Conservation (phyloP, 2,888 invertebrate species). For the Drosophila parthenogenetica region DNA sequence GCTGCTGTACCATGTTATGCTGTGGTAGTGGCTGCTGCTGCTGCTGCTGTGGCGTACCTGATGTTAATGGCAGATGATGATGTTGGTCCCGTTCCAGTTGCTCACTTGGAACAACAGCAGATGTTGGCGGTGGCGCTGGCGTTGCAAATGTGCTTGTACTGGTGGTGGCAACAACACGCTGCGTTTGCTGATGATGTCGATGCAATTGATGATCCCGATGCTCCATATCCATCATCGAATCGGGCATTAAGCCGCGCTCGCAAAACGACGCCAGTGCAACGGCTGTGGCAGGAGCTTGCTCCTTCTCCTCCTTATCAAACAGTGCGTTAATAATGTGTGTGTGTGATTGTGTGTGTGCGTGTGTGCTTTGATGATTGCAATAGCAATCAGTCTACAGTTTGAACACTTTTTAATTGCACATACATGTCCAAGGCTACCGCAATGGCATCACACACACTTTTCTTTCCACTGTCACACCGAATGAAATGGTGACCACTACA, state of each 20-base stretch:
- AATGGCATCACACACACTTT: conserved; percentile 6
- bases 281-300: conserved; percentile 41
- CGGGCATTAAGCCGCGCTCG: conserved; percentile 77
- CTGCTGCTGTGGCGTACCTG: conserved; percentile 31
- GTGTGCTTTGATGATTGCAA: background rate
- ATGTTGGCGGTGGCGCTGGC: conserved; percentile 54
- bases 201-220: conserved; percentile 75
- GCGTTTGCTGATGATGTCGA: conserved; percentile 59
- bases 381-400: conserved; percentile 14
- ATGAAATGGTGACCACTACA: conserved; percentile 8
- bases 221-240: conserved; percentile 79
- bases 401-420: conserved; percentile 5
- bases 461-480: background rate
- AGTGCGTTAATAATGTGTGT: conserved; percentile 8
- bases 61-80: conserved; percentile 44
- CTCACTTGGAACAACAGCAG: conserved; percentile 9
- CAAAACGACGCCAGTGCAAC: conserved; percentile 75
- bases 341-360: conserved; percentile 1
- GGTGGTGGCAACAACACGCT: conserved; percentile 49
- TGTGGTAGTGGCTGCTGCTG: conserved; percentile 27
- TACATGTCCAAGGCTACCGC: conserved; percentile 21
- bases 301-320: conserved; percentile 8
- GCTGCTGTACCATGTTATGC: conserved; percentile 21
- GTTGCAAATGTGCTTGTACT: conserved; percentile 60
- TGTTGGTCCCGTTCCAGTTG: conserved; percentile 38